Evolutionary conservation across 2,888 invertebrate species (phyloP), one percentile per base, ranked within the genome.

Genomic region (Himalopsyche japonica): DNA sequence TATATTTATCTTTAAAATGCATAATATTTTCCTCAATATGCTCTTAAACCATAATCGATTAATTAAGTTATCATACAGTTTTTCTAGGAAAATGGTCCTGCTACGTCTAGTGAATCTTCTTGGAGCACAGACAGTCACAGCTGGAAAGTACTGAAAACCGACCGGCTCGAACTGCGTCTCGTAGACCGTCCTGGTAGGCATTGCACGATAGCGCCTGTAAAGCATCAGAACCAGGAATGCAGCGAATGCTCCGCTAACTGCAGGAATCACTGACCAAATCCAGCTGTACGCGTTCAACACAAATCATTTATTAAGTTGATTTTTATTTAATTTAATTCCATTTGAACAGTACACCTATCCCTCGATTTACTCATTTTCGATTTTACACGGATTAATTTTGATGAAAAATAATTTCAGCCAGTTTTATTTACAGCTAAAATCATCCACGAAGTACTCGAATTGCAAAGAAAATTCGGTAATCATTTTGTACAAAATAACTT

Each of bases 121-220:
- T 3, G 89, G 84, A 18, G 90, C 89, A 84, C 91, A 91, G 70
- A 91, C 88, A 12, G 90, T 90, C 3, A 91, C 87, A 1, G 89
- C 90, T 15, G 91, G 91, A 88, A 91, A 91, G 7, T 89, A 88
- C 43, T 89, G 88, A 3, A 87, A 32, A 15, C 87, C 88, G 32
- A 89, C 88, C 8, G 90, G 90, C 0, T 89, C 88, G 79, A 88
- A 88, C 70, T 88, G 88, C 0, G 89, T 88, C 81, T 88, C 82
- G 83, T 90, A 88, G 6, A 89, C 89, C 0, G 90, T 89, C 83
- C 90, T 87, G 0, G 89, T 90, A 3, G 91, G 91, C 87, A 90
- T 90, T 76, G 88, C 88, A 3, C 87, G 87, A 84, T 89, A 90
- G 84, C 90, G 88, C 15, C 81, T 64, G 88, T 89, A 89, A 87